Evolutionary conservation across 1,140 invertebrate genomes (phyloP).

Genomic region (Camponotus pennsylvanicus): DNA sequence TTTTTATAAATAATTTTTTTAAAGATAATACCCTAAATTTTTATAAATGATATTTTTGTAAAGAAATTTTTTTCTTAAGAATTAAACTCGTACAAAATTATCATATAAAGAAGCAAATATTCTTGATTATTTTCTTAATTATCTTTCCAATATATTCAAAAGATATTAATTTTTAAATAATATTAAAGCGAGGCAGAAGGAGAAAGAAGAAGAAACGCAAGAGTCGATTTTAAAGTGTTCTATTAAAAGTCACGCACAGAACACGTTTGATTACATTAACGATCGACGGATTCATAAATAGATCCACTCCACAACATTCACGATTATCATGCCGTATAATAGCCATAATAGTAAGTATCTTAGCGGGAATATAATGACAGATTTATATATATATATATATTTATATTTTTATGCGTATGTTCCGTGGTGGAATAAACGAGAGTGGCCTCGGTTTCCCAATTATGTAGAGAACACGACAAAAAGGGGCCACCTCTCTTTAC

Average conservation of each 20-base stretch:
- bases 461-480: constrained; percentile 37
- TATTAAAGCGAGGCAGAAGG: not conserved
- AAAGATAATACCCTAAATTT: too few relatives aligned
- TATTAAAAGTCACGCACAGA: constrained; percentile 85
- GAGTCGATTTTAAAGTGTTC: constrained; percentile 81
- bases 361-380: constrained; percentile 77
- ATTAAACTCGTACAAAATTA: not conserved
- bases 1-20: too few relatives aligned
- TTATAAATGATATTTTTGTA: too few relatives aligned
- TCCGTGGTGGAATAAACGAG: constrained; percentile 70
- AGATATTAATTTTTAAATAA: not conserved
- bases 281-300: constrained; percentile 84
- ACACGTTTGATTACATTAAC: constrained; percentile 85
- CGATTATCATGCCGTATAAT: constrained; percentile 80
- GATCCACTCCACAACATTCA: constrained; percentile 83
- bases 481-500: constrained; percentile 63
- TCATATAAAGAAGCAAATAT: not conserved
- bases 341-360: constrained; percentile 77
- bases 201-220: constrained; percentile 27
- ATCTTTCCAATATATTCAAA: not conserved
- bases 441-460: constrained; percentile 61
- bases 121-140: not conserved
- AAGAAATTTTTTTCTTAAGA: too few relatives aligned
- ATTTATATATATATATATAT: constrained; percentile 48
- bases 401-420: constrained; percentile 66